Evolutionary conservation across 2,888 invertebrate genomes (phyloP).

Genomic region (Endomychus coccineus): DNA sequence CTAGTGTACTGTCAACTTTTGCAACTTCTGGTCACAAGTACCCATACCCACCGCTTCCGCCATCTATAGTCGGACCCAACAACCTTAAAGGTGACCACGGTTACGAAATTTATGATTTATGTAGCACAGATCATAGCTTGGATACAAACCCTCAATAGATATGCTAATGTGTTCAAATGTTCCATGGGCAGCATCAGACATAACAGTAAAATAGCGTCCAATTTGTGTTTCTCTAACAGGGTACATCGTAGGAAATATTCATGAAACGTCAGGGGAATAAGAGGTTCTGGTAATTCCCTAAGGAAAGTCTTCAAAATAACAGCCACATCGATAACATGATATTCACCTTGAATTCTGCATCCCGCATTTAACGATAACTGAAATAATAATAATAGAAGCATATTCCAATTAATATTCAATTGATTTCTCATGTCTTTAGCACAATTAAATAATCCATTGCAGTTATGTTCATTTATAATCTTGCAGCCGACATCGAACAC

Average conservation of each 20-base stretch:
- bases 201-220: slow-evolving; percentile 58
- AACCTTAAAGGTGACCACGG: too few relatives aligned
- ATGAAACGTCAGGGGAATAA: slow-evolving; percentile 67
- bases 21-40: too few relatives aligned
- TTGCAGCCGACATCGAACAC: too few relatives aligned
- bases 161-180: slow-evolving; percentile 72
- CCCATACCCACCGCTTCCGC: too few relatives aligned
- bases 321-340: slow-evolving; percentile 78
- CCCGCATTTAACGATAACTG: slow-evolving; percentile 66
- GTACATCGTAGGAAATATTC: slow-evolving; percentile 67
- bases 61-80: too few relatives aligned
- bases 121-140: too few relatives aligned
- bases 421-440: too few relatives aligned
- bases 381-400: slow-evolving; percentile 24
- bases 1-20: too few relatives aligned
- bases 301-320: slow-evolving; percentile 80
- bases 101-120: not conserved
- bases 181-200: slow-evolving; percentile 67
- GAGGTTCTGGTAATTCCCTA: slow-evolving; percentile 75
- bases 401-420: too few relatives aligned
- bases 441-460: too few relatives aligned
- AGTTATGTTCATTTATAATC: too few relatives aligned
- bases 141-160: slow-evolving; percentile 64
- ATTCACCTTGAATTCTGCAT: slow-evolving; percentile 58
- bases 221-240: slow-evolving; percentile 51